Percentiles rank a stretch among this genome's conserved stretches.
phyloP scores from a whole-genome alignment of 2,797 vertebrate genomes.

The Enteromius argenteus region DNA sequence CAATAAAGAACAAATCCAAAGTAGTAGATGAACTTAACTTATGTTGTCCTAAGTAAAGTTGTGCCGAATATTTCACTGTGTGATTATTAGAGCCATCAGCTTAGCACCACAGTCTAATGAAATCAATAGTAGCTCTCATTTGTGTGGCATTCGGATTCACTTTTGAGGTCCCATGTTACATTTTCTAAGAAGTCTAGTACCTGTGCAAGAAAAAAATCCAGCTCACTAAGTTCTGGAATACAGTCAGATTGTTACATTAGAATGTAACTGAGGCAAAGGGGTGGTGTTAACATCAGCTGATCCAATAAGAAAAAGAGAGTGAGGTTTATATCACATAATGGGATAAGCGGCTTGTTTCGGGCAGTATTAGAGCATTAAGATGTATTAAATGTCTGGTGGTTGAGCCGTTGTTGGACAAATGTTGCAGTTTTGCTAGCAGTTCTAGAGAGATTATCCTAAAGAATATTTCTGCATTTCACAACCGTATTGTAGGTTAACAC shows the following conservation, averaged over 20 bases:
- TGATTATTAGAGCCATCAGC: too few relatives aligned
- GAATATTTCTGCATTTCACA: conserved; percentile 35
- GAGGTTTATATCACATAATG: conserved; percentile 51
- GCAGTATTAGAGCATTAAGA: conserved; percentile 38
- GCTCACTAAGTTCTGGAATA: conserved; percentile 10
- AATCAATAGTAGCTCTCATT: too few relatives aligned
- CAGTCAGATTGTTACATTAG: conserved; percentile 8
- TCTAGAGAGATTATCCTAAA: conserved; percentile 40
- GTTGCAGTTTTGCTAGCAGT: conserved; percentile 13
- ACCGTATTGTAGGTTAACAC: neutral
- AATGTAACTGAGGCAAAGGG: conserved; percentile 24
- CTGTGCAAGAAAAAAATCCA: neutral
- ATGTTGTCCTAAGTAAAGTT: too few relatives aligned
- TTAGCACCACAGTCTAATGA: too few relatives aligned
- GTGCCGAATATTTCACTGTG: too few relatives aligned
- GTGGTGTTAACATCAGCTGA: conserved; percentile 55
- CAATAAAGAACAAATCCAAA: neutral
- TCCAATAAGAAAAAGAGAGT: conserved; percentile 37
- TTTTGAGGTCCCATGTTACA: neutral
- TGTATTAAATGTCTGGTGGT: conserved; percentile 48
- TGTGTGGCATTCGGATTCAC: neutral
- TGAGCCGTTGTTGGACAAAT: conserved; percentile 37
- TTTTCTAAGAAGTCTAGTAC: neutral
- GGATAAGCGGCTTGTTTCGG: conserved; percentile 48
- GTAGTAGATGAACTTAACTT: too few relatives aligned